These are phyloP conservation scores for Drosophila punjabiensis DNA, from an alignment of 1,140 invertebrate genomes.

Conservation along the genomic window DNA sequence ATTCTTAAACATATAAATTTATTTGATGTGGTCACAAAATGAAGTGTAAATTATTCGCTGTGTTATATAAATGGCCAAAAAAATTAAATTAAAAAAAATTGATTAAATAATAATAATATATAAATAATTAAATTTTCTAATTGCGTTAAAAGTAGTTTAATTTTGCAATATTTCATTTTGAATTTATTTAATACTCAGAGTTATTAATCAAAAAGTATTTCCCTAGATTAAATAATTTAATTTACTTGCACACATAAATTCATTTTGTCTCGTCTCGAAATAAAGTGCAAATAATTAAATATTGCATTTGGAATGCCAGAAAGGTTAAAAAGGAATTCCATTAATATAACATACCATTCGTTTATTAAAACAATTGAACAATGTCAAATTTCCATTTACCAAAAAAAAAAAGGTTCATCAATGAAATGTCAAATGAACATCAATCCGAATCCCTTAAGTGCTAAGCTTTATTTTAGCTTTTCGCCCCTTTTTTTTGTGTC, in stretches of 20 bases:
- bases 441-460: constrained; percentile 25
- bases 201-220: background rate
- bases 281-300: background rate
- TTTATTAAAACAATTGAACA: background rate
- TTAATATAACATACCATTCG: background rate
- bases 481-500: constrained; percentile 3
- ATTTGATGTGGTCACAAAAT: background rate
- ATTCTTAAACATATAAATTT: background rate
- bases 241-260: background rate
- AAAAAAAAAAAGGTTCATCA: constrained; percentile 12
- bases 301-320: background rate
- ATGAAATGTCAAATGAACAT: constrained; percentile 23
- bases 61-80: background rate
- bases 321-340: background rate
- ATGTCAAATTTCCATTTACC: background rate
- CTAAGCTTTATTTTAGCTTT: constrained; percentile 25
- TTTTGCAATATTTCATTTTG: background rate
- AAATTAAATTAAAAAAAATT: background rate
- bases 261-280: background rate
- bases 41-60: background rate
- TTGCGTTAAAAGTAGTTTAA: background rate
- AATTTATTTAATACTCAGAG: background rate
- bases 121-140: background rate
- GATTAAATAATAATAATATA: no score
- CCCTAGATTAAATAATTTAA: background rate